These are phyloP conservation scores for Riparia riparia DNA, from an alignment of 2,113 vertebrate genomes.

Conservation along the genomic window DNA sequence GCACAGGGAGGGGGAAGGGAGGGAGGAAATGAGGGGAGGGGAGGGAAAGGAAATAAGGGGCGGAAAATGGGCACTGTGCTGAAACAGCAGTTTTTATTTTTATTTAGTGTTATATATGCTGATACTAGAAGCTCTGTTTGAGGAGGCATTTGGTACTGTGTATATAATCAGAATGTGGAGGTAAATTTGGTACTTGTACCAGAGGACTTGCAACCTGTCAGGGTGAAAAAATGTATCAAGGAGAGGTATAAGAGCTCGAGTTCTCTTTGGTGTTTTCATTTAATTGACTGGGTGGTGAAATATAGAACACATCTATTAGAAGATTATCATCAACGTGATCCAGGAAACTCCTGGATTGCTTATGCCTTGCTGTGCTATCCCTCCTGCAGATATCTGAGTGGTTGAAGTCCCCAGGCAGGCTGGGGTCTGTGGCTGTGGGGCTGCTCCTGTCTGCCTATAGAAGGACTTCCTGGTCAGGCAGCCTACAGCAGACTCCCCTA, in stretches of 20 bases:
- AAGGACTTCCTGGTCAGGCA: background rate
- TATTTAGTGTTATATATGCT: background rate
- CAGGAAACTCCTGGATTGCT: background rate
- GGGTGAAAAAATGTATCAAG: background rate
- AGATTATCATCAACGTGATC: background rate
- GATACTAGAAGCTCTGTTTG: background rate
- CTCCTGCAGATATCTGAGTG: background rate
- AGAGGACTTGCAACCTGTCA: background rate
- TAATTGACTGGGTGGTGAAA: background rate
- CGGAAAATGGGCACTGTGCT: background rate
- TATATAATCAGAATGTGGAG: background rate
- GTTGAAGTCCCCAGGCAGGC: background rate
- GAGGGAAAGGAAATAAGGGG: conserved; percentile 9
- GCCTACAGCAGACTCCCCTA: background rate
- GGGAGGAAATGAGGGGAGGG: background rate
- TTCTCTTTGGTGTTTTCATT: background rate
- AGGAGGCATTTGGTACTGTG: background rate
- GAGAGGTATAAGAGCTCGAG: background rate
- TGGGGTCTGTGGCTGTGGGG: background rate
- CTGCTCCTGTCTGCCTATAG: background rate
- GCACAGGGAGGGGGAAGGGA: background rate
- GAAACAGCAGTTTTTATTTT: conserved; percentile 35
- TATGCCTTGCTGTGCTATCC: background rate
- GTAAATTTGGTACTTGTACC: background rate
- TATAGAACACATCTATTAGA: background rate